These are phyloP conservation scores for Bathynomus jamesi DNA, from an alignment of 1,140 invertebrate genomes.

Conservation along the genomic window DNA sequence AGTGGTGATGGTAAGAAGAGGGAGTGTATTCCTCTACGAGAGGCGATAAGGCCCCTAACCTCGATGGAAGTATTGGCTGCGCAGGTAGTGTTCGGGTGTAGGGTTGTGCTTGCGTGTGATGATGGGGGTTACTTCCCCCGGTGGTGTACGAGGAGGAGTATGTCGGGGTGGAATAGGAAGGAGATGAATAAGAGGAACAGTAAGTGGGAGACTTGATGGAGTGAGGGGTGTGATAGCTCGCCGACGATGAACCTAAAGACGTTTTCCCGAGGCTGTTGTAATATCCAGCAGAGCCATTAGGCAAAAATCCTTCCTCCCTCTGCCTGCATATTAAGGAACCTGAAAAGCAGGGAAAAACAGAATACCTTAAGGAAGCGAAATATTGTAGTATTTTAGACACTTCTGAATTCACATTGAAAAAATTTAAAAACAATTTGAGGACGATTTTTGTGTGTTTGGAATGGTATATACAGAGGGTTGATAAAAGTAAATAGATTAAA, in stretches of 20 bases:
- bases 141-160: not conserved
- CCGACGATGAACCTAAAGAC: not conserved
- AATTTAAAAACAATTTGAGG: too few species aligned
- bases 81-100: conserved; percentile 4
- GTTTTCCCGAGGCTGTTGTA: conserved; percentile 13
- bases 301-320: conserved; percentile 1
- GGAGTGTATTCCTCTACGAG: conserved; percentile 5
- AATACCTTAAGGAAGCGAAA: too few species aligned
- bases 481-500: too few species aligned
- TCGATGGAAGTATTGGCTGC: not conserved
- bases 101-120: conserved; percentile 1
- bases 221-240: not conserved
- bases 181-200: conserved; percentile 7
- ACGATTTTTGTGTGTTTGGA: too few species aligned
- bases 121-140: not conserved
- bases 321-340: not conserved
- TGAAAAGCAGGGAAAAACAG: too few species aligned
- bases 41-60: not conserved
- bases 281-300: conserved; percentile 12
- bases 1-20: conserved; percentile 3
- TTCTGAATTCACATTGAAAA: too few species aligned
- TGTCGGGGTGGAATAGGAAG: conserved; percentile 2
- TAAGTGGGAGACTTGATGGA: not conserved
- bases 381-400: too few species aligned
- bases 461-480: too few species aligned